Evolutionary conservation across 2,888 invertebrate genomes (phyloP).

Genomic region (Harmothoe impar): DNA sequence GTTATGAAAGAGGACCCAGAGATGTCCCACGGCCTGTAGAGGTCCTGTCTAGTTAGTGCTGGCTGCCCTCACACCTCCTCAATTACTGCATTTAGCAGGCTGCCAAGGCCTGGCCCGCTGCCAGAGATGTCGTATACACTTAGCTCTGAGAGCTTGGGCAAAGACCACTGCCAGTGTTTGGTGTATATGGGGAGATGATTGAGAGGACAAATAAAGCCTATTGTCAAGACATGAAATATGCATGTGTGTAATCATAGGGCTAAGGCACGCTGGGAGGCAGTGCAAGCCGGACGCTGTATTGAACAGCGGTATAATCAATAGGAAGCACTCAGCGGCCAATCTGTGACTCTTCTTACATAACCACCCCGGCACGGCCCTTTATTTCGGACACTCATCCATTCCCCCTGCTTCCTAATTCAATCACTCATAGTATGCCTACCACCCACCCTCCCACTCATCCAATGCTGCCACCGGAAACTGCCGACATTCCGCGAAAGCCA

Average conservation of each 20-base stretch:
- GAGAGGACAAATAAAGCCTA: constrained; percentile 9
- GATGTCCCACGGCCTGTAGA: too few species aligned
- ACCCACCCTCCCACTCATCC: background rate
- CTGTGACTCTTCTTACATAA: constrained; percentile 28
- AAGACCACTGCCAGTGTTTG: background rate
- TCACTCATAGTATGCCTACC: background rate
- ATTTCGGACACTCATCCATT: constrained; percentile 24
- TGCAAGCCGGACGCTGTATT: constrained; percentile 1
- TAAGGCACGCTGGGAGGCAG: background rate
- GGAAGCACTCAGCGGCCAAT: constrained; percentile 11
- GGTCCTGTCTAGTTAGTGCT: too few species aligned
- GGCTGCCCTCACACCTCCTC: background rate
- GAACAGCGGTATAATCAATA: background rate
- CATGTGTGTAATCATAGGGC: constrained; percentile 22
- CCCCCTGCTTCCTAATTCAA: constrained; percentile 29
- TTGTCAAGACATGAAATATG: constrained; percentile 25
- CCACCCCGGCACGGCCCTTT: background rate
- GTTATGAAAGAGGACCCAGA: too few species aligned
- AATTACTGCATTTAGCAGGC: background rate
- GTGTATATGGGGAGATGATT: background rate
- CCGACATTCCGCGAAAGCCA: background rate
- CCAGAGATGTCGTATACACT: background rate
- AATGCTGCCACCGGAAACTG: too few species aligned
- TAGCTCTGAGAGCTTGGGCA: background rate
- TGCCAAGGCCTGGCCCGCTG: background rate